Evolutionary conservation across 2,113 vertebrate species (phyloP).

Genomic region (Sigmodon hispidus): DNA sequence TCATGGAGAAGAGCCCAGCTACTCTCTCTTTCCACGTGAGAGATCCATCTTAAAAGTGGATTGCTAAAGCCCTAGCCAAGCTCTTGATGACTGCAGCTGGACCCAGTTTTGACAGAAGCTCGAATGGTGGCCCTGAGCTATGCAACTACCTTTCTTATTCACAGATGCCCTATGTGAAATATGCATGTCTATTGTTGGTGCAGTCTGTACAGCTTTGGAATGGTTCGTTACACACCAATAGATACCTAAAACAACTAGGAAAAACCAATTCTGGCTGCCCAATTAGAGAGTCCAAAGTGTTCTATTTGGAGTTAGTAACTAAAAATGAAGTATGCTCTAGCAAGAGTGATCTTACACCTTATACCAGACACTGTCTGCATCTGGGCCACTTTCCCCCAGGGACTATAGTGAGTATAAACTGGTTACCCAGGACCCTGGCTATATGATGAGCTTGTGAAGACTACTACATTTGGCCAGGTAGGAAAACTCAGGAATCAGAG

Average conservation of each 20-base stretch:
- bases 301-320: neutral
- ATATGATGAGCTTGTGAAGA: neutral
- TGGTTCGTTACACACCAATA: neutral
- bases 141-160: neutral
- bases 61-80: neutral
- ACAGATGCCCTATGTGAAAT: neutral
- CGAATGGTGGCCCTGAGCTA: neutral
- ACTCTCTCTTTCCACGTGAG: rapidly evolving
- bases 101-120: neutral
- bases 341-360: neutral
- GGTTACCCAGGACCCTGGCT: neutral
- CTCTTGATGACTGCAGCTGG: neutral
- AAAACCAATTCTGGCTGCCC: neutral
- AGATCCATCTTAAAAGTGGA: neutral
- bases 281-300: neutral
- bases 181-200: neutral
- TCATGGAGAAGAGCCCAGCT: neutral
- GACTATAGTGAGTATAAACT: neutral
- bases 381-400: too few species aligned
- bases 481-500: neutral
- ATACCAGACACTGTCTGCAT: neutral
- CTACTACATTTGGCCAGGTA: neutral
- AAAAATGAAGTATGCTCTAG: neutral
- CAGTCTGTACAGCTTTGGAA: neutral
- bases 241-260: neutral